phyloP scores from a whole-genome alignment of 2,113 vertebrate species.

The Ginglymostoma cirratum region DNA sequence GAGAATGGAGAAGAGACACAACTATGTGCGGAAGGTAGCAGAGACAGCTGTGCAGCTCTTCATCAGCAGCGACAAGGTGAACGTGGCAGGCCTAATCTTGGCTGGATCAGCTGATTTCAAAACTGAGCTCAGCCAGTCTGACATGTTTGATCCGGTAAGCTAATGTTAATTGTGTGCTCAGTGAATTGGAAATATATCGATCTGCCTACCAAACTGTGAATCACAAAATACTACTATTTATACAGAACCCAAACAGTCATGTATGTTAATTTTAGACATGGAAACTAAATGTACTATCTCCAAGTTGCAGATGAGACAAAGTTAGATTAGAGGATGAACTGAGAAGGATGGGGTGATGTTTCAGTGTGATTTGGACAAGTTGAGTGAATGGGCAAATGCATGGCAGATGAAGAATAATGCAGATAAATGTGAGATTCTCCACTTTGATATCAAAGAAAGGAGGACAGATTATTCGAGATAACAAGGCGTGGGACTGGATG shows the following conservation, averaged over 20 bases:
- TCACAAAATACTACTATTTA: not conserved
- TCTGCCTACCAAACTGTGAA: not conserved
- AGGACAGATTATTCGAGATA: too few species aligned
- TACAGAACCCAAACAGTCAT: not conserved
- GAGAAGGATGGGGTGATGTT: too few species aligned
- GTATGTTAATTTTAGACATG: too few species aligned
- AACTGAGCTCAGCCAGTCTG: conserved; percentile 95
- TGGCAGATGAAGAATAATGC: too few species aligned
- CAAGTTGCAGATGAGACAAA: too few species aligned
- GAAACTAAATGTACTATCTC: too few species aligned
- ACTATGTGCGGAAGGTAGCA: conserved; percentile 96
- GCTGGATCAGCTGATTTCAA: conserved; percentile 98
- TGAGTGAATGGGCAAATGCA: too few species aligned
- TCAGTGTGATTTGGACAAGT: too few species aligned
- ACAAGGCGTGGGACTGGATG: too few species aligned
- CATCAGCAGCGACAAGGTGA: conserved; percentile 97
- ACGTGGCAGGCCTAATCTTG: conserved; percentile 91
- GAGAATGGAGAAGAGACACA: conserved; percentile 97
- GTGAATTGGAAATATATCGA: not conserved
- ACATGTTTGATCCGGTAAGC: conserved; percentile 98
- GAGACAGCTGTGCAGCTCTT: conserved; percentile 96
- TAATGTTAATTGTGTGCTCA: not conserved
- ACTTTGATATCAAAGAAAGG: too few species aligned
- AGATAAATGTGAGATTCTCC: too few species aligned
- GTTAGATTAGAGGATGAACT: too few species aligned